Evolutionary conservation across 2,113 vertebrate species (phyloP).

Genomic region (Ceyx melanurus): DNA sequence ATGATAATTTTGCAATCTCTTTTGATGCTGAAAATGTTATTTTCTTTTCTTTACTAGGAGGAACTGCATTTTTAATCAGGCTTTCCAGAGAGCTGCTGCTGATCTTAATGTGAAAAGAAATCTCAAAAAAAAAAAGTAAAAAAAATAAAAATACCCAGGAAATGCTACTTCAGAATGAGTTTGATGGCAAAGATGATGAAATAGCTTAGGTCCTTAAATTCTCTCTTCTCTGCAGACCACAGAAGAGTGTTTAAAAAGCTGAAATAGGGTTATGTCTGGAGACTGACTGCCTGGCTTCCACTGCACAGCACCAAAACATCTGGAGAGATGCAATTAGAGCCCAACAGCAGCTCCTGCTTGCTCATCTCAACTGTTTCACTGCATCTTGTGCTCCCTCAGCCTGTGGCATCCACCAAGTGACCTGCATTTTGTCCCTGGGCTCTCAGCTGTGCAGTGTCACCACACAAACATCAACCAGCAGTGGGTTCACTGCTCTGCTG

Average conservation of each 20-base stretch:
- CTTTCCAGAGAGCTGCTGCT: conserved; percentile 35
- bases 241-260: not conserved
- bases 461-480: not conserved
- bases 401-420: not conserved
- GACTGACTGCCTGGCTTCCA: conserved; percentile 2
- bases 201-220: conserved; percentile 14
- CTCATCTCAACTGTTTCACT: not conserved
- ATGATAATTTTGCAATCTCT: conserved; percentile 23
- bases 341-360: not conserved
- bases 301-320: not conserved
- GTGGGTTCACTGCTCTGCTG: not conserved
- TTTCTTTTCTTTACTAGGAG: conserved; percentile 46
- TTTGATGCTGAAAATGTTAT: conserved; percentile 28
- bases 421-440: not conserved
- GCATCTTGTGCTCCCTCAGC: not conserved
- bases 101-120: conserved; percentile 59
- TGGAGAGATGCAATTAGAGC: conserved; percentile 11
- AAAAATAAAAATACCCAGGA: conserved; percentile 12
- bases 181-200: conserved; percentile 36
- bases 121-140: not conserved
- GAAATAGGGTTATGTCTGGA: not conserved
- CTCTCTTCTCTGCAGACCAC: not conserved
- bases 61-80: conserved; percentile 60
- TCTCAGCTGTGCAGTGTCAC: not conserved
- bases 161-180: conserved; percentile 49